These are phyloP conservation scores for Nasonia oneida DNA, from an alignment of 2,888 invertebrate genomes.

Conservation along the genomic window DNA sequence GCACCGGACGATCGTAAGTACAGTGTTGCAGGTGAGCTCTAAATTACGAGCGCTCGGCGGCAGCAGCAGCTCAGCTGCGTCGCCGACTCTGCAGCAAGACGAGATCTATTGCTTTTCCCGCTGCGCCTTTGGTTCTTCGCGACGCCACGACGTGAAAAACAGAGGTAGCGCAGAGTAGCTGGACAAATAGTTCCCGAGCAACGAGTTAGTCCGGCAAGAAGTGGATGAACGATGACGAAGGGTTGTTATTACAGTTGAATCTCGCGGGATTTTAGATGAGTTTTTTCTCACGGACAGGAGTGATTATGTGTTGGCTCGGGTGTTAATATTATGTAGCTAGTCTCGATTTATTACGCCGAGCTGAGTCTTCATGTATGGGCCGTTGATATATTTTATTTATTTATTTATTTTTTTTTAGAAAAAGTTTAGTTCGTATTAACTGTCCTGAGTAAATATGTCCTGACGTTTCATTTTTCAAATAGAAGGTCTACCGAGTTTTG, in stretches of 20 bases:
- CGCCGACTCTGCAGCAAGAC: constrained; percentile 53
- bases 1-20: constrained; percentile 47
- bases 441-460: background rate
- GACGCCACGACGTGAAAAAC: constrained; percentile 35
- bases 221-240: constrained; percentile 39
- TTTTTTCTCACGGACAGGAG: background rate
- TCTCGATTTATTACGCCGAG: background rate
- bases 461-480: background rate
- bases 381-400: background rate
- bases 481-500: background rate
- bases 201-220: constrained; percentile 11
- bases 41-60: constrained; percentile 58
- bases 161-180: constrained; percentile 4
- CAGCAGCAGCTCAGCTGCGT: constrained; percentile 59
- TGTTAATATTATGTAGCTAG: background rate
- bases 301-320: background rate
- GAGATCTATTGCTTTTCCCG: constrained; percentile 70
- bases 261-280: background rate
- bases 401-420: background rate
- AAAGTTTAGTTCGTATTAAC: background rate
- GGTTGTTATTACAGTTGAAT: constrained; percentile 39
- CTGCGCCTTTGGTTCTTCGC: constrained; percentile 21
- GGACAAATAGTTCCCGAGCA: constrained; percentile 47
- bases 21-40: constrained; percentile 61
- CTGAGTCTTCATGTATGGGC: background rate